phyloP scores from a whole-genome alignment of 2,113 vertebrate species.

The mouse (Mus musculus) region DNA sequence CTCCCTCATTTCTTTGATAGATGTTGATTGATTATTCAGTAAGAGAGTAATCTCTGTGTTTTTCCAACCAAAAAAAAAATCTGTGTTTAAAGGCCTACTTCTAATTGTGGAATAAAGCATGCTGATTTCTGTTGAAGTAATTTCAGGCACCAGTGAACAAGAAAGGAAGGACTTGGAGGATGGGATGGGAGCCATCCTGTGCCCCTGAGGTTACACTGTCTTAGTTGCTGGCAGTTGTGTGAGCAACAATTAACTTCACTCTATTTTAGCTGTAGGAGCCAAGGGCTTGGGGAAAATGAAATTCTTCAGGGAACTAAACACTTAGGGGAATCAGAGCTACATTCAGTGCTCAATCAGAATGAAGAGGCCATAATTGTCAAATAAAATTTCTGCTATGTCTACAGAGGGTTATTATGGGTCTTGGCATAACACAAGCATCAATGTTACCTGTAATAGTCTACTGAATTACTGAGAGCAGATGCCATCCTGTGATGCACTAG shows the following conservation, averaged over 20 bases:
- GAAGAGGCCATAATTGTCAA: neutral
- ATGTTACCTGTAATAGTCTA: neutral
- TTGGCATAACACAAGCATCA: neutral
- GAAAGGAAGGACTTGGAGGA: slow-evolving; percentile 27
- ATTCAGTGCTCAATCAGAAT: neutral
- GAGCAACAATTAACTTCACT: neutral
- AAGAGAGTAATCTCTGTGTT: slow-evolving; percentile 56
- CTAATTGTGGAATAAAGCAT: slow-evolving; percentile 68
- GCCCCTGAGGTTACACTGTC: neutral
- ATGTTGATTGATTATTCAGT: slow-evolving; percentile 54
- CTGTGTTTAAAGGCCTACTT: slow-evolving; percentile 58
- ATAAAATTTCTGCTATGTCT: neutral
- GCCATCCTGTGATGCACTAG: rapidly evolving
- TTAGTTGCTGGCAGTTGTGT: neutral
- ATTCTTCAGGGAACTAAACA: neutral
- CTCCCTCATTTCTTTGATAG: slow-evolving; percentile 8
- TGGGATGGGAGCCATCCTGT: neutral
- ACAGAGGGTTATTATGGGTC: neutral
- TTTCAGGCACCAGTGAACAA: slow-evolving; percentile 74
- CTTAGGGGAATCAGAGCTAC: neutral
- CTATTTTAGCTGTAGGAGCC: neutral
- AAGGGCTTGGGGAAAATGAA: neutral
- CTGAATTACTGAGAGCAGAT: neutral
- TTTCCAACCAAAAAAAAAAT: slow-evolving; percentile 58
- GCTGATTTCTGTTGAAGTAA: slow-evolving; percentile 68